These are phyloP conservation scores for Chunga burmeisteri DNA, from an alignment of 2,113 vertebrate species.

Conservation along the genomic window DNA sequence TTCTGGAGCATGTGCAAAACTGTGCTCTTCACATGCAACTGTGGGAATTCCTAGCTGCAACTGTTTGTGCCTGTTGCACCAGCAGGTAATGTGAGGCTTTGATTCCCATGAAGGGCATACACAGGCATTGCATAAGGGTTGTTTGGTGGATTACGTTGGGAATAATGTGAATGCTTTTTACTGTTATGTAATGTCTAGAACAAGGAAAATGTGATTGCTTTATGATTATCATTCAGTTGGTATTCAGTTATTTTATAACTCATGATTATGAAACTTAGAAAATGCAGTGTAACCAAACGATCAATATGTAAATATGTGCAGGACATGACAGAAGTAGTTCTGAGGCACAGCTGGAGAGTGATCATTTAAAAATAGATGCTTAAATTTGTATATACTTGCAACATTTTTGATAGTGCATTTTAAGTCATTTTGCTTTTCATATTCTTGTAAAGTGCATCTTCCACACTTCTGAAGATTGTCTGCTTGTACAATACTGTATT, in stretches of 20 bases:
- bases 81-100: not conserved
- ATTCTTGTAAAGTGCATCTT: constrained; percentile 41
- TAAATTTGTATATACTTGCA: constrained; percentile 44
- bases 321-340: not conserved
- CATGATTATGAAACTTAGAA: not conserved
- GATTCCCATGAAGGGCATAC: not conserved
- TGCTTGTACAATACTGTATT: constrained; percentile 46
- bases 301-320: not conserved
- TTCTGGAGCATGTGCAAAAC: not conserved
- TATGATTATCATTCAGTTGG: not conserved
- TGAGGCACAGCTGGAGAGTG: not conserved
- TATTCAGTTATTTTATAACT: not conserved
- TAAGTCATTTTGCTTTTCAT: constrained; percentile 24
- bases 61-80: not conserved
- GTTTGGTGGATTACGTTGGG: not conserved
- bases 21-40: not conserved
- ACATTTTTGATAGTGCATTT: constrained; percentile 27
- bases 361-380: not conserved
- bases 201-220: not conserved
- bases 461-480: constrained; percentile 4
- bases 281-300: not conserved
- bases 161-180: not conserved
- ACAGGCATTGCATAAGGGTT: not conserved
- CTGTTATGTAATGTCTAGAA: not conserved
- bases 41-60: not conserved